Evolutionary conservation across 2,113 vertebrate genomes (phyloP).

Genomic region (Tupaia tana): DNA sequence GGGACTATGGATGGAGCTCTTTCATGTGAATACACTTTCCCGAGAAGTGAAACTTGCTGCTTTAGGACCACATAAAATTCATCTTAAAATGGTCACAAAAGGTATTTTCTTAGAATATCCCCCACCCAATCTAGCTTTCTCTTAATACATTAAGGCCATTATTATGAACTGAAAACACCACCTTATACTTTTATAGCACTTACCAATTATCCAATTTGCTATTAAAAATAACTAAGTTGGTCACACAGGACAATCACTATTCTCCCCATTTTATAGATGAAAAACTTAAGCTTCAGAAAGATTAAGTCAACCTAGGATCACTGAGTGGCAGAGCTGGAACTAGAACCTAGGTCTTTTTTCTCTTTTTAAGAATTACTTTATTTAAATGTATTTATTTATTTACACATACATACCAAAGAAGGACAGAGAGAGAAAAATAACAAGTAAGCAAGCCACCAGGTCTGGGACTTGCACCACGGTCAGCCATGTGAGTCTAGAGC

Average conservation of each 20-base stretch:
- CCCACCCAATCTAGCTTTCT: not conserved
- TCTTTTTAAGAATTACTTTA: no score
- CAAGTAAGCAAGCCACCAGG: no score
- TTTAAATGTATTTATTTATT: no score
- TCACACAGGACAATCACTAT: not conserved
- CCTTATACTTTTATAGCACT: not conserved
- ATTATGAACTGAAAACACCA: not conserved
- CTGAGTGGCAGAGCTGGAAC: not conserved
- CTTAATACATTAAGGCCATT: not conserved
- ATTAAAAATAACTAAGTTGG: not conserved
- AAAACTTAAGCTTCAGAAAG: not conserved
- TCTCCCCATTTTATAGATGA: not conserved
- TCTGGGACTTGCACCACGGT: no score
- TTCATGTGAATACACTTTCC: not conserved
- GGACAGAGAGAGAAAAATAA: no score
- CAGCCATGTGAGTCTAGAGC: no score
- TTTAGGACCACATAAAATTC: not conserved
- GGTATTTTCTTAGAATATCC: not conserved
- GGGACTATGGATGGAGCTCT: no score
- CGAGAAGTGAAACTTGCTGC: not conserved
- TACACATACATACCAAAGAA: no score
- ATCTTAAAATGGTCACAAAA: not conserved
- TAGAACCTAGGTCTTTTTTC: not conserved
- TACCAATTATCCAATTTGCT: not conserved
- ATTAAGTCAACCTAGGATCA: not conserved